Base-by-base conservation (phyloP, 2,797 vertebrate genomes). In the Sebastes kiyomatsui region DNA sequence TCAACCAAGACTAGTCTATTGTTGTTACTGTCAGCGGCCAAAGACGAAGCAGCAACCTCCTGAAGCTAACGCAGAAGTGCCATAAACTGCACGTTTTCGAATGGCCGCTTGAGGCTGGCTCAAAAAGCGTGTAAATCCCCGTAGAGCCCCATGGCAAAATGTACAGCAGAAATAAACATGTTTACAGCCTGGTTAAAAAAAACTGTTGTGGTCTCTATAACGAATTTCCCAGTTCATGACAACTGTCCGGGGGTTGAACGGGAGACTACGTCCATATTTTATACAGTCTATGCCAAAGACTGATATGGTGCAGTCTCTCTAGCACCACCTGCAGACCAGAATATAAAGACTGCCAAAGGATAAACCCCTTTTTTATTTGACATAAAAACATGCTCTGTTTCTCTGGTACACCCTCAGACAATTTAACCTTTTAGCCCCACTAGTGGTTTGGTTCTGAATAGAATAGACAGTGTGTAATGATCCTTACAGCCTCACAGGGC, bases 351-450 rank as follows among this genome's bases (percentile, higher is more conserved):
- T 67, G 38, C 27, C 62, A 66, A 42, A 33, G 7, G 54, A 38
- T 71, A 61, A 77, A 67, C 28, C 30, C 3, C 35, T 46, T 20
- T 55, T 75, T 70, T 52, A 59, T 55, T 65, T 75, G 27, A 30
- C 8, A 58, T 23, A 49, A 25, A 58, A 52, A 55, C 13, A 20
- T 22, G 2, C 42, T 70, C 7, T 64, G 69, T 80, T 71, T 60
- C 4, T 62, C 20, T 67, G 68, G 38, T 33, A 59, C 38, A 55
- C 71, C 71, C 70, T 72, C 30, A 54, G 42, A 54, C 23, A 83
- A 64, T 11, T 28, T 60, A 6, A 12, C 20, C 6, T 55, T 64
- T 87, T 42, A 33, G 14, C 55, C 30, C 30, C 20, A 49, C 56
- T 25, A 67, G 30, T 32, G 13, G 18, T 33, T 22, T 72, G 30